Percentiles rank a stretch among this genome's conserved stretches.
These are phyloP conservation scores for Rotaria sp. DNA, from an alignment of 2,888 invertebrate species.

Conservation along the genomic window DNA sequence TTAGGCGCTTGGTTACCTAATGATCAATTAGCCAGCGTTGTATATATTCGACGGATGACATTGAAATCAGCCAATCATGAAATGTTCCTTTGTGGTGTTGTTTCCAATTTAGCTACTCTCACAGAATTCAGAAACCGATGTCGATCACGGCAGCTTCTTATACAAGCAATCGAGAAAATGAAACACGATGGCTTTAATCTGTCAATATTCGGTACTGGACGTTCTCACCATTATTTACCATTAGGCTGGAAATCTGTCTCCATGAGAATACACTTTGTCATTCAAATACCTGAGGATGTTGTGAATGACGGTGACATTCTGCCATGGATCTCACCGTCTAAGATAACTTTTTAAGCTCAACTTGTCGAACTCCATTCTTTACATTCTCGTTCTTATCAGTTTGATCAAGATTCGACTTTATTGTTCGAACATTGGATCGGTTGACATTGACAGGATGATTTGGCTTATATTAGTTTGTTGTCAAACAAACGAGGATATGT, in stretches of 20 bases:
- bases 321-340: neutral
- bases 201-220: neutral
- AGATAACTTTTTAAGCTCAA: neutral
- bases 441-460: neutral
- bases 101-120: neutral
- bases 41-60: neutral
- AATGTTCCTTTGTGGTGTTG: neutral
- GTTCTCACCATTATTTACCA: neutral
- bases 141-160: neutral
- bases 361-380: neutral
- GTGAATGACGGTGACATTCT: rapidly evolving
- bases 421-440: neutral
- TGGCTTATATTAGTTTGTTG: neutral
- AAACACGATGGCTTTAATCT: neutral
- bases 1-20: neutral
- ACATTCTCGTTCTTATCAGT: neutral
- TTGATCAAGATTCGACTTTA: neutral
- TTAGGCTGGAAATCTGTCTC: neutral
- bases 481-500: neutral
- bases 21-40: neutral
- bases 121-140: neutral
- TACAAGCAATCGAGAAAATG: neutral
- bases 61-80: neutral
- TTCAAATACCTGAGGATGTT: neutral
- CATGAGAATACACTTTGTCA: neutral